These are phyloP conservation scores for Lacanobia wlatinum DNA, from an alignment of 2,888 invertebrate species.

Conservation along the genomic window DNA sequence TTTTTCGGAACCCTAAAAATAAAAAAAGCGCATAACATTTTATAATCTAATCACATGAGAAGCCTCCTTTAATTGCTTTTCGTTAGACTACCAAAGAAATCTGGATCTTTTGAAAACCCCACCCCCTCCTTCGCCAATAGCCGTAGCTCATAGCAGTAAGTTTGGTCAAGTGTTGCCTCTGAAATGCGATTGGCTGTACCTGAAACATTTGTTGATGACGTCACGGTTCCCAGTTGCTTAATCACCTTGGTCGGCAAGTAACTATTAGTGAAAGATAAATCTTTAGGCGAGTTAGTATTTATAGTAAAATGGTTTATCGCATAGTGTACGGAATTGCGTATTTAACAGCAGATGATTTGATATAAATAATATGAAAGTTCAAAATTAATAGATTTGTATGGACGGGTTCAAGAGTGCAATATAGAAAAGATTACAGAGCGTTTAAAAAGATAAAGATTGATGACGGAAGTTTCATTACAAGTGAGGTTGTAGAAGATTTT, in stretches of 20 bases:
- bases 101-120: no score
- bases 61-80: no score
- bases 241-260: slow-evolving; percentile 11
- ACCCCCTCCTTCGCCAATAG: no score
- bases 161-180: no score
- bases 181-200: no score
- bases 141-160: no score
- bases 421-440: not conserved
- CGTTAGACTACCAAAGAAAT: no score
- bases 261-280: slow-evolving; percentile 26
- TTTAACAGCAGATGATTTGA: slow-evolving; percentile 12
- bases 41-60: no score
- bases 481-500: no score
- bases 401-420: slow-evolving; percentile 46
- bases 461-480: no score
- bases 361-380: slow-evolving; percentile 42
- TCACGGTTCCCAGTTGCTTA: not conserved
- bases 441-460: not conserved
- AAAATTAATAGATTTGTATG: slow-evolving; percentile 23
- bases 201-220: not conserved
- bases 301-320: slow-evolving; percentile 43
- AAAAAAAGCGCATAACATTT: no score
- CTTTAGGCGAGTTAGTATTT: slow-evolving; percentile 33
- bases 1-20: no score
- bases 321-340: slow-evolving; percentile 42